Evolutionary conservation across 2,888 invertebrate genomes (phyloP).

Genomic region (Tipula lateralis): DNA sequence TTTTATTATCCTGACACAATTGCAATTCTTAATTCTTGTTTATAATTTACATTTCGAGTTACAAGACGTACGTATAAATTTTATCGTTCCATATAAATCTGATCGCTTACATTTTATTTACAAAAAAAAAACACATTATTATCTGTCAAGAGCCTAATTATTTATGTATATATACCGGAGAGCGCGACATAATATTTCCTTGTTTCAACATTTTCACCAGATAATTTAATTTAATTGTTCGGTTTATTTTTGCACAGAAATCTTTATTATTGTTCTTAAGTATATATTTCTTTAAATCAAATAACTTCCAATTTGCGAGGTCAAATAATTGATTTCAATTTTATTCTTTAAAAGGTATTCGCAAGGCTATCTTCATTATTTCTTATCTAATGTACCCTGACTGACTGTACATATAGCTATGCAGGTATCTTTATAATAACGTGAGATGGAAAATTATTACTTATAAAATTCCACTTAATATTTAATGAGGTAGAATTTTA

Average conservation of each 20-base stretch:
- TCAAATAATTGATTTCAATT: constrained; percentile 27
- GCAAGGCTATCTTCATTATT: constrained; percentile 24
- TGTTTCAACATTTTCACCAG: background rate
- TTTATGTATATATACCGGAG: background rate
- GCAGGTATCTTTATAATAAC: background rate
- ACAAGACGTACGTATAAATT: background rate
- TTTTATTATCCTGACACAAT: background rate
- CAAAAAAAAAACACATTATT: background rate
- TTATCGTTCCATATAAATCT: background rate
- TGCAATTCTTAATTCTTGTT: background rate
- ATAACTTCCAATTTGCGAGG: constrained; percentile 29
- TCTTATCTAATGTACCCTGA: constrained; percentile 2
- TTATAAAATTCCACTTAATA: background rate
- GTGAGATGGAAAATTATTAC: background rate
- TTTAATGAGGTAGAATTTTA: background rate
- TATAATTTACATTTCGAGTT: background rate
- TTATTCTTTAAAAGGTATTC: constrained; percentile 27
- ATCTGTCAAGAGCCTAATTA: background rate
- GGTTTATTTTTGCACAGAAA: background rate
- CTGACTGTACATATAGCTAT: background rate
- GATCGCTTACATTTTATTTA: background rate
- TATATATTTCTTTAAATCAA: background rate
- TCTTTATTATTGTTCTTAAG: background rate
- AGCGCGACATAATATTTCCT: constrained; percentile 11
- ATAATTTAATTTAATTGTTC: constrained; percentile 24